Evolutionary conservation across 2,113 vertebrate genomes (phyloP), one percentile per base, ranked within the genome.

Genomic region (Nerophis ophidion): DNA sequence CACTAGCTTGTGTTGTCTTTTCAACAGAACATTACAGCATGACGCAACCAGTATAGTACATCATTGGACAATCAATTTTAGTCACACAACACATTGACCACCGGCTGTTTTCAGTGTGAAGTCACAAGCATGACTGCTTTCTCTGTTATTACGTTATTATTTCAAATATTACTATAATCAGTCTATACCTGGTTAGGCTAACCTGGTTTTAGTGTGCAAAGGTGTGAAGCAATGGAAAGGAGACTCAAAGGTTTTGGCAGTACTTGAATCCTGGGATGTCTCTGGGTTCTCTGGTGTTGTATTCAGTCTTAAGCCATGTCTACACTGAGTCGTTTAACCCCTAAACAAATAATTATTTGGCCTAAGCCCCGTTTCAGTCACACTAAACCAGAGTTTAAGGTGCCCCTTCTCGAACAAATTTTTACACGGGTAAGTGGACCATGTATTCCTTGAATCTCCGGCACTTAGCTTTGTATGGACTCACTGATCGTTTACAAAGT

Each of bases 101-200:
- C n/a, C 3, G 17, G 5, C 57, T 72, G 52, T 68, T 69, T 59
- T 50, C 61, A 55, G 56, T 51, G 66, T 59, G 47, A 69, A 74
- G 57, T 70, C 59, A 74, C 49, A 60, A 47, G 68, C 60, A 58
- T 66, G 60, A 78, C 63, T 58, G 66, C 63, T 67, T 65, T 12
- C 47, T 47, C 19, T 44, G 52, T 51, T 61, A 49, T 63, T 63
- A 36, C 56, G 57, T 57, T 8, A 10, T 11, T 1, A 57, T 52
- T 72, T 66, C n/a, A 70, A 70, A 68, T 66, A 71, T 72, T n/a
- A n/a, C n/a, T n/a, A n/a, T 57, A 76, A 72, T 80, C 65, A 50
- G 55, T 45, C 57, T 44, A 8, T 60, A 63, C 61, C 53, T 68
- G 56, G 57, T 60, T 26, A 59, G 64, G 40, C 60, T 68, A 66